phyloP scores from a whole-genome alignment of 2,797 vertebrate genomes.

The Telmatherina bonti region DNA sequence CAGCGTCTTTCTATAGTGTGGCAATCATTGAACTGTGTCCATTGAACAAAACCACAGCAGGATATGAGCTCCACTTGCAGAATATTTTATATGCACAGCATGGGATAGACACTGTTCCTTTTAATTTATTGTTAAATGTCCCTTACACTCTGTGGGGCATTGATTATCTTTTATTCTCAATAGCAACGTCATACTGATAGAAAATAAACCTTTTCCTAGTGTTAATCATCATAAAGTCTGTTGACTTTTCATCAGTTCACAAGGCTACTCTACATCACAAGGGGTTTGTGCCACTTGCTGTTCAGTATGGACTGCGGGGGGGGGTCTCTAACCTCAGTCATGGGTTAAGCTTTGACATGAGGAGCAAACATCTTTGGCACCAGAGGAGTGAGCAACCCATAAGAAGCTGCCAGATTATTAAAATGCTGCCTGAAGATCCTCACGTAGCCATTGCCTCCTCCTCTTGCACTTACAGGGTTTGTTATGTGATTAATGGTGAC shows the following conservation, averaged over 20 bases:
- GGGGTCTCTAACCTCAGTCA: slow-evolving; percentile 58
- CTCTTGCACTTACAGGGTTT: slow-evolving; percentile 17
- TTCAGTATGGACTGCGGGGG: slow-evolving; percentile 40
- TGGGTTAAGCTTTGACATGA: slow-evolving; percentile 59
- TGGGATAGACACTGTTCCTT: slow-evolving; percentile 52
- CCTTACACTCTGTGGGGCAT: slow-evolving; percentile 29
- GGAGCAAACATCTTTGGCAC: slow-evolving; percentile 63
- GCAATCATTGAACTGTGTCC: slow-evolving; percentile 30
- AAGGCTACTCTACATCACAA: slow-evolving; percentile 55
- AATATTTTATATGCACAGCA: slow-evolving; percentile 45
- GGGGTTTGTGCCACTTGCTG: slow-evolving; percentile 50
- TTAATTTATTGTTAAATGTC: slow-evolving; percentile 59
- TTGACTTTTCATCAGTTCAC: slow-evolving; percentile 20
- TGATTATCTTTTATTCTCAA: slow-evolving; percentile 38
- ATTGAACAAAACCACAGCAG: slow-evolving; percentile 46
- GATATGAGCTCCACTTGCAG: slow-evolving; percentile 36
- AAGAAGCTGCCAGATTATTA: slow-evolving; percentile 59
- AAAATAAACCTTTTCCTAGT: slow-evolving; percentile 46
- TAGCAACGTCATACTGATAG: slow-evolving; percentile 30
- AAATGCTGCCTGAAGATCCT: slow-evolving; percentile 64
- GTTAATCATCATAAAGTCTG: slow-evolving; percentile 54
- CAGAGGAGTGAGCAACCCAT: slow-evolving; percentile 50
- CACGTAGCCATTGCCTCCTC: slow-evolving; percentile 66
- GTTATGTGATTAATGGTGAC: slow-evolving; percentile 41
- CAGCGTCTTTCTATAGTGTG: slow-evolving; percentile 33